Evolutionary conservation across 2,113 vertebrate species (phyloP).

Genomic region (Lophura nycthemera): DNA sequence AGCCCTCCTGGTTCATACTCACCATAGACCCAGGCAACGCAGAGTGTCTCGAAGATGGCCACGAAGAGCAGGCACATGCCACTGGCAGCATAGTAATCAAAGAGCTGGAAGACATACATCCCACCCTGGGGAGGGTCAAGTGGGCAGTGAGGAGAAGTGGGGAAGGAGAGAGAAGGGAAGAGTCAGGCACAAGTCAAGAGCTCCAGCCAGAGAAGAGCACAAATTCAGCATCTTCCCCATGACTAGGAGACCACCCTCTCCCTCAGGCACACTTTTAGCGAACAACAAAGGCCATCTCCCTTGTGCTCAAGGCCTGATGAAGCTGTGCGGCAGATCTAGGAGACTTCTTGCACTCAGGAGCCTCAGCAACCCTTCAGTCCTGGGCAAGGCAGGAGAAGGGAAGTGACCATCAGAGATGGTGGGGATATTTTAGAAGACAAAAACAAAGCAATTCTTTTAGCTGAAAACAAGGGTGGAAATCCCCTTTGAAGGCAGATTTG

Average conservation of each 20-base stretch:
- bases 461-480: not conserved
- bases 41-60: conserved; percentile 93
- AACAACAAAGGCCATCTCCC: not conserved
- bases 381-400: not conserved
- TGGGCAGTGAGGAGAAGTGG: not conserved
- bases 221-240: not conserved
- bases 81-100: conserved; percentile 97
- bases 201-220: conserved; percentile 6
- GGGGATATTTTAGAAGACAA: not conserved
- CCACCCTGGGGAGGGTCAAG: conserved; percentile 85
- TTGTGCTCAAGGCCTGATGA: not conserved
- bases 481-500: not conserved
- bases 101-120: conserved; percentile 97
- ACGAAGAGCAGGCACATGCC: conserved; percentile 97
- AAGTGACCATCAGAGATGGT: not conserved
- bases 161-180: not conserved
- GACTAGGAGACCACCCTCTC: not conserved
- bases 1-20: conserved; percentile 59
- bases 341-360: not conserved
- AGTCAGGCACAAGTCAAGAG: conserved; percentile 26
- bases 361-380: not conserved
- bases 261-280: not conserved
- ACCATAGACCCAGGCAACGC: conserved; percentile 96
- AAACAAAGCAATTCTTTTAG: not conserved
- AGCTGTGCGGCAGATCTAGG: not conserved